Conservation (phyloP, 1,140 invertebrate genomes). For the Calycopis cecrops region DNA sequence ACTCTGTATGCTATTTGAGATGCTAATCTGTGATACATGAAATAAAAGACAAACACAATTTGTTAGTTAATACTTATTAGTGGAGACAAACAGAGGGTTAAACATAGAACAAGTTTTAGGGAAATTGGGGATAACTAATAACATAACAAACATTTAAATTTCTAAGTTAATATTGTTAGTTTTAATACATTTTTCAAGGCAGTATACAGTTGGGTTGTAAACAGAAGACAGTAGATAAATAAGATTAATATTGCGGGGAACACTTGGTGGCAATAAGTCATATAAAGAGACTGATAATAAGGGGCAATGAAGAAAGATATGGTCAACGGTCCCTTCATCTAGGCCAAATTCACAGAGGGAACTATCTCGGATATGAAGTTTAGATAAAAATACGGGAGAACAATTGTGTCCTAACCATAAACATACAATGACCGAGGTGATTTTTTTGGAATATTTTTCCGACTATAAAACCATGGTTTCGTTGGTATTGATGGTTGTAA, state of each 20-base stretch:
- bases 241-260: not conserved
- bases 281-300: not conserved
- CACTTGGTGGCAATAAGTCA: no score
- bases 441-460: not conserved
- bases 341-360: not conserved
- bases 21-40: no score
- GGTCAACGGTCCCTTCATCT: not conserved
- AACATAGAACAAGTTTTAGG: not conserved
- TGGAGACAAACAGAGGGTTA: not conserved
- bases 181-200: no score
- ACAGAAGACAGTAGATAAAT: no score
- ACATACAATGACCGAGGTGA: not conserved
- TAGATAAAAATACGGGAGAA: not conserved
- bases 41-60: no score
- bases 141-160: no score
- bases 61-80: not conserved
- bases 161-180: no score
- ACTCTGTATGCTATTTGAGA: no score
- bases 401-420: constrained; percentile 9
- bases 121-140: no score
- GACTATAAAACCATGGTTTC: no score
- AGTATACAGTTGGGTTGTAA: no score
- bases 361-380: not conserved
- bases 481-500: no score
- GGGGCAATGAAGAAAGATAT: constrained; percentile 1